Evolutionary conservation across 2,888 invertebrate genomes (phyloP).

Genomic region (Polymixis lichenea): DNA sequence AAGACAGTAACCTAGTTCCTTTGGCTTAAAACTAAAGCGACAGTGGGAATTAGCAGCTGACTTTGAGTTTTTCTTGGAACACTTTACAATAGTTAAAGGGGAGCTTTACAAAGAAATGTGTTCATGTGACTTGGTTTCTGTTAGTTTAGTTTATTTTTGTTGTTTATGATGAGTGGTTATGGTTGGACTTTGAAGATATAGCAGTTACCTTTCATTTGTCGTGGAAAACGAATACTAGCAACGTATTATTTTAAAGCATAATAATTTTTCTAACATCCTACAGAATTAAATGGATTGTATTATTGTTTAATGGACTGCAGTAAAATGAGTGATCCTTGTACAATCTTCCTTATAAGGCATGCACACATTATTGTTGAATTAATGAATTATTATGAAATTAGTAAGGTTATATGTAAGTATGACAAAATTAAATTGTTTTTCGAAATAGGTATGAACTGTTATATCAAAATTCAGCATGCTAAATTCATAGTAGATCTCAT

Average conservation of each 20-base stretch:
- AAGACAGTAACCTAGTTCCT: constrained; percentile 53
- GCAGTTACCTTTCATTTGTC: not conserved
- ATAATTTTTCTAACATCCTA: not conserved
- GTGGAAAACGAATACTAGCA: not conserved
- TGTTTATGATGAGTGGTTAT: not conserved
- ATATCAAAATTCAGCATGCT: too few species aligned
- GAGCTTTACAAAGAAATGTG: constrained; percentile 4
- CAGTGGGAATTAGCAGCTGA: constrained; percentile 49
- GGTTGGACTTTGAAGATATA: not conserved
- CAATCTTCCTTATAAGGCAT: not conserved
- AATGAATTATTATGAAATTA: too few species aligned
- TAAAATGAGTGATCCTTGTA: not conserved
- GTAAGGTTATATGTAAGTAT: too few species aligned
- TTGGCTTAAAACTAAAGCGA: constrained; percentile 41
- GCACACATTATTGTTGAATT: too few species aligned
- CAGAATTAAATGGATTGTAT: too few species aligned
- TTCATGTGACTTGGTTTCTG: not conserved
- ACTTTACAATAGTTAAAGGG: constrained; percentile 7
- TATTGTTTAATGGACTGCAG: too few species aligned
- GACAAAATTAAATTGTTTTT: too few species aligned
- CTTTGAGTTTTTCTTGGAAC: constrained; percentile 44
- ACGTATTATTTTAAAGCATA: too few species aligned
- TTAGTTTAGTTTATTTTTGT: not conserved
- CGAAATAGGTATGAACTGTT: too few species aligned
- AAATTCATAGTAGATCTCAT: too few species aligned